phyloP scores from a whole-genome alignment of 1,140 invertebrate species.

The Camponotus floridanus region DNA sequence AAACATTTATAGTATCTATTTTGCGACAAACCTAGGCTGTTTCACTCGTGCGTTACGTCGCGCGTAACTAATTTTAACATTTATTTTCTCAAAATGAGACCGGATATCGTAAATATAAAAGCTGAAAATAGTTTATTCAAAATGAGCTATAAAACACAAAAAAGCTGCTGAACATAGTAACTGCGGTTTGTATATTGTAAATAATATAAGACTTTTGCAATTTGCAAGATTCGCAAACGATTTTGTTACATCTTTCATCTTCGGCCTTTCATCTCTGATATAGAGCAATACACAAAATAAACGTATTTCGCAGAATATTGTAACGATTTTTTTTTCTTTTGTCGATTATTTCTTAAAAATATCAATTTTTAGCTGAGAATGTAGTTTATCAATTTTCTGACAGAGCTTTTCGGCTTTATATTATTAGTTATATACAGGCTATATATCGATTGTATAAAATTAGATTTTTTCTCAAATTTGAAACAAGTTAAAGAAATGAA shows the following conservation, averaged over 20 bases:
- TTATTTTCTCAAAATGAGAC: constrained; percentile 8
- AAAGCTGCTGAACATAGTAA: background rate
- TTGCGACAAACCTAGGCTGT: background rate
- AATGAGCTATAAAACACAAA: background rate
- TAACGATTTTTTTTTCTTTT: background rate
- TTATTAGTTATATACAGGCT: too few species aligned
- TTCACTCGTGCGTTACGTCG: background rate
- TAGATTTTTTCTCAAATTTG: too few species aligned
- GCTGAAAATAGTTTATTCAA: background rate
- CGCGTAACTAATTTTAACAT: background rate
- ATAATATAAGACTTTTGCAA: background rate
- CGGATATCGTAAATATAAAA: constrained; percentile 13
- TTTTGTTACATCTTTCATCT: constrained; percentile 17
- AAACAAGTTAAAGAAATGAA: too few species aligned
- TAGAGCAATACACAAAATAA: background rate
- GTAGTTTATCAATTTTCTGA: background rate
- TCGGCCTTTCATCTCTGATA: background rate
- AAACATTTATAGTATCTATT: background rate
- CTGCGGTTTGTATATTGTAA: background rate
- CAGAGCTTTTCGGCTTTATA: background rate
- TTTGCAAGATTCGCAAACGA: background rate
- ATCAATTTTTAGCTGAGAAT: background rate
- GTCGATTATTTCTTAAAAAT: background rate
- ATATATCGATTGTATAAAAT: too few species aligned
- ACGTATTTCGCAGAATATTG: background rate